Conservation (phyloP, 2,113 vertebrate genomes). For the Sialia sialis region DNA sequence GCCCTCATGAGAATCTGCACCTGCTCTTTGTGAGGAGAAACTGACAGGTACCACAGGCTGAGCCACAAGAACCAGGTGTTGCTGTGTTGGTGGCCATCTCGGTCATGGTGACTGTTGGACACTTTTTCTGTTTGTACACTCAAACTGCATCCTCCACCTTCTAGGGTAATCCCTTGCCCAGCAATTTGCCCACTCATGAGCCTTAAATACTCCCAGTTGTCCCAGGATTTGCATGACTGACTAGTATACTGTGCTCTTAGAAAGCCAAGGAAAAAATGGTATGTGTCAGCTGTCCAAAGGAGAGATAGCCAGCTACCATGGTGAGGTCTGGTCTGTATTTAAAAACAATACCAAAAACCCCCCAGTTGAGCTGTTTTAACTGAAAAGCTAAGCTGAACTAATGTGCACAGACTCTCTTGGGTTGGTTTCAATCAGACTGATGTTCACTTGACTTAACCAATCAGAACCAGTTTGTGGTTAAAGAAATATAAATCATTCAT, state of each 20-base stretch:
- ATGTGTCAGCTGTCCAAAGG: not conserved
- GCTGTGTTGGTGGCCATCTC: accelerated
- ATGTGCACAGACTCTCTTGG: not conserved
- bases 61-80: not conserved
- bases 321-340: not conserved
- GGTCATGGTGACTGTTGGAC: accelerated
- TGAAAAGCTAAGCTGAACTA: not conserved
- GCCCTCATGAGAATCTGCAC: too few relatives aligned
- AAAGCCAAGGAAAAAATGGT: not conserved
- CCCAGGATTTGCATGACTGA: not conserved
- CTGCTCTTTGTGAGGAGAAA: not conserved
- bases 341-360: not conserved
- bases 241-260: not conserved
- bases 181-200: not conserved
- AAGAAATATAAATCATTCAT: not conserved
- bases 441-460: not conserved
- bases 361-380: not conserved
- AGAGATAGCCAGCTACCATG: not conserved
- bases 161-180: not conserved
- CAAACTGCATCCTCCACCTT: not conserved
- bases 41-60: not conserved
- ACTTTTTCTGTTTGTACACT: not conserved
- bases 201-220: not conserved
- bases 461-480: not conserved
- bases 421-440: not conserved